Percentiles rank a stretch among this genome's conserved stretches.
phyloP scores from a whole-genome alignment of 2,888 invertebrate genomes.

The Baronia brevicornis region DNA sequence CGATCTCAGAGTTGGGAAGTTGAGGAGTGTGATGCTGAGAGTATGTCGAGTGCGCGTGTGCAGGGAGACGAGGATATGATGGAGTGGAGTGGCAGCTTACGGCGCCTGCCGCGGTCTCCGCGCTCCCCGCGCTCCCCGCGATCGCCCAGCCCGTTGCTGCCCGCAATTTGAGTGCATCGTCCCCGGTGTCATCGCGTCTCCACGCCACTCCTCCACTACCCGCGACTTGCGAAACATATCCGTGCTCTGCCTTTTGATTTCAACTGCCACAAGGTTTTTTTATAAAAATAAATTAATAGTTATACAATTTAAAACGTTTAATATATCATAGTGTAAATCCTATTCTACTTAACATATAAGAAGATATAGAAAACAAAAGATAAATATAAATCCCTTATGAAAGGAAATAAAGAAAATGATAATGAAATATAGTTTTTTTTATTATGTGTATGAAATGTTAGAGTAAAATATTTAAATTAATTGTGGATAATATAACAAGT shows the following conservation, averaged over 20 bases:
- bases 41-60: conserved; percentile 75
- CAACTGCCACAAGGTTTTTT: conserved; percentile 1
- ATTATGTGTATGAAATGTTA: too few relatives aligned
- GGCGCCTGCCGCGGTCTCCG: conserved; percentile 60
- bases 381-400: too few relatives aligned
- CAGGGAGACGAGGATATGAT: conserved; percentile 79
- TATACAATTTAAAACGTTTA: too few relatives aligned
- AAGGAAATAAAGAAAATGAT: too few relatives aligned
- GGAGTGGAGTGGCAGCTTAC: conserved; percentile 72
- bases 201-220: conserved; percentile 11
- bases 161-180: conserved; percentile 44
- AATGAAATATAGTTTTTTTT: too few relatives aligned
- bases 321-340: too few relatives aligned
- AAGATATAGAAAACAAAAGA: too few relatives aligned
- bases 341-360: too few relatives aligned
- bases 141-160: conserved; percentile 61
- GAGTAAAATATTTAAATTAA: too few relatives aligned
- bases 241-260: conserved; percentile 9
- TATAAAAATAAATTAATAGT: conserved; percentile 5
- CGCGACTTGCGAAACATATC: conserved; percentile 13
- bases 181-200: conserved; percentile 10
- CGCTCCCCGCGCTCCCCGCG: conserved; percentile 24
- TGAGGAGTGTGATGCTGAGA: conserved; percentile 73
- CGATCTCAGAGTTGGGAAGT: conserved; percentile 74
- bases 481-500: too few relatives aligned